Evolutionary conservation across 2,888 invertebrate genomes (phyloP).

Genomic region (Eurytoma adleriae): DNA sequence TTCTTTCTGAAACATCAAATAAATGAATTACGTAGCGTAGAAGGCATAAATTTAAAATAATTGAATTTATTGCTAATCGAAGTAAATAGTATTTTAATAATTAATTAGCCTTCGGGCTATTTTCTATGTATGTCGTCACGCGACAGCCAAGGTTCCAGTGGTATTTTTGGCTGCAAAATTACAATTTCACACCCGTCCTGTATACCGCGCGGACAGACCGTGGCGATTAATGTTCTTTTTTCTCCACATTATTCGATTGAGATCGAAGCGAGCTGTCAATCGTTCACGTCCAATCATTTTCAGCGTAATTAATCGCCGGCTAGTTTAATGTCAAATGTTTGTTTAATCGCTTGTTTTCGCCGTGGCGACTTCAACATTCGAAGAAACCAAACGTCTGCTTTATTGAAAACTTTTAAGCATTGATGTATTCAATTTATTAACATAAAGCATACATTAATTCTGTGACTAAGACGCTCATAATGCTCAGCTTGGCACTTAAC

Average conservation of each 20-base stretch:
- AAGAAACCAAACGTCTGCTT: slow-evolving; percentile 13
- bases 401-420: slow-evolving; percentile 18
- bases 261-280: slow-evolving; percentile 12
- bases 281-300: slow-evolving; percentile 18
- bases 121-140: slow-evolving; percentile 23
- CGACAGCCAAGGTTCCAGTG: neutral
- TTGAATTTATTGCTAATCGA: slow-evolving; percentile 38
- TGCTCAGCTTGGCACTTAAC: neutral
- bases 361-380: neutral
- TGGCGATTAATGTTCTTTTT: neutral
- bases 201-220: neutral
- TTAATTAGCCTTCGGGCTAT: slow-evolving; percentile 27
- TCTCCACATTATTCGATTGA: neutral
- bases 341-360: neutral
- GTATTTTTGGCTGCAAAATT: slow-evolving; percentile 15
- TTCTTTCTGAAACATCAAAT: neutral
- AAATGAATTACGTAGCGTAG: slow-evolving; percentile 16
- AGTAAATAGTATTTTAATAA: slow-evolving; percentile 40
- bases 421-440: slow-evolving; percentile 51
- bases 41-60: slow-evolving; percentile 29
- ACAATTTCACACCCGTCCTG: neutral
- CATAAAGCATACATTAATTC: slow-evolving; percentile 47
- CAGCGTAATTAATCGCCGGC: slow-evolving; percentile 17
- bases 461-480: slow-evolving; percentile 29
- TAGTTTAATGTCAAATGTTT: neutral